These are phyloP conservation scores for Apostichopus japonicus DNA, from an alignment of 35 echinoderm and acorn worm genomes.

Conservation along the genomic window DNA sequence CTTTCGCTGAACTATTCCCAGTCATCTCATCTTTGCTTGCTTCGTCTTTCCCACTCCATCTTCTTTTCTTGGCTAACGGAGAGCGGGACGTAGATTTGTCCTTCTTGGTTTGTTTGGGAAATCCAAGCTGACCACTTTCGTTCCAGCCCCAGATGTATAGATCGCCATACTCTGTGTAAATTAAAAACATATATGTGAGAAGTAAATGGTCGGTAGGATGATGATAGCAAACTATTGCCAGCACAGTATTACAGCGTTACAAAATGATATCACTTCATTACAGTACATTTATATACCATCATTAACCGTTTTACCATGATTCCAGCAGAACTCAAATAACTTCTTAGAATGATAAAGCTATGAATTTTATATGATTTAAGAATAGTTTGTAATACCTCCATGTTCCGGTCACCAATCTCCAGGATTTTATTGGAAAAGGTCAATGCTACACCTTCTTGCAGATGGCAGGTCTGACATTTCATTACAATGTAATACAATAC, in stretches of 20 bases:
- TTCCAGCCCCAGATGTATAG: slow-evolving; percentile 98
- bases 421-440: too few species aligned
- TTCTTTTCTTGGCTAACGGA: background rate
- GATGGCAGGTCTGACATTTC: too few species aligned
- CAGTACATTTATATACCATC: background rate
- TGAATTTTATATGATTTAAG: too few species aligned
- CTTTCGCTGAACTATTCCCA: background rate
- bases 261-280: background rate
- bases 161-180: slow-evolving; percentile 76
- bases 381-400: too few species aligned
- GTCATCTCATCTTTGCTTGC: background rate
- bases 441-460: too few species aligned
- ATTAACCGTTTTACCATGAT: too few species aligned
- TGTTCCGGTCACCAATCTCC: too few species aligned
- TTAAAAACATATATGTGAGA: background rate
- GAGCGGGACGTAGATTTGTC: background rate
- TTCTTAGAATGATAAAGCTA: too few species aligned
- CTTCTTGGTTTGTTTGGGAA: slow-evolving; percentile 28
- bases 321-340: too few species aligned
- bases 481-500: too few species aligned
- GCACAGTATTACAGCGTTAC: background rate
- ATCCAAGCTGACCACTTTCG: slow-evolving; percentile 90
- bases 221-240: background rate
- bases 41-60: background rate
- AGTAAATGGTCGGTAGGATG: background rate